Conservation (phyloP, 53 echinoderm and acorn worm genomes). For the Paracentrotus lividus region DNA sequence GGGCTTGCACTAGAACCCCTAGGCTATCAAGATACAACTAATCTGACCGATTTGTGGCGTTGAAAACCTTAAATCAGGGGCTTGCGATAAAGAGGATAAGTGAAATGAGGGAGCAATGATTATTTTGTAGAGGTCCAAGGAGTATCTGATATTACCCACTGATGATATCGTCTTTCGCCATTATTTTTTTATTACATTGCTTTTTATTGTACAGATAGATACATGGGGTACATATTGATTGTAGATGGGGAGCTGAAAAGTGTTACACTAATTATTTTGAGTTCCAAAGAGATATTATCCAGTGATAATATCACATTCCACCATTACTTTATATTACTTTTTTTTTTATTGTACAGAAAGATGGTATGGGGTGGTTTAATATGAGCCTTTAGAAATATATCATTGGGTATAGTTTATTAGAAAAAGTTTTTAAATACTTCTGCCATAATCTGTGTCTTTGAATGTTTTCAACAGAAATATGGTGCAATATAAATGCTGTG, state of each 20-base stretch:
- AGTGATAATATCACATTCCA: background rate
- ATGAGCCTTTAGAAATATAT: no score
- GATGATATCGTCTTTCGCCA: background rate
- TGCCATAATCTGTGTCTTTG: no score
- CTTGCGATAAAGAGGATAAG: background rate
- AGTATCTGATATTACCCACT: background rate
- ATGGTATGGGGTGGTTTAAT: no score
- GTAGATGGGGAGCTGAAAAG: no score
- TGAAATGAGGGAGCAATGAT: background rate
- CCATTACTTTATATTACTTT: background rate
- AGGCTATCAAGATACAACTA: conserved; percentile 15
- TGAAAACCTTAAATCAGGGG: conserved; percentile 31
- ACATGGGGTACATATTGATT: no score
- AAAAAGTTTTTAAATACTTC: no score
- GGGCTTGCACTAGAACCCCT: background rate
- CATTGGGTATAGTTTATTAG: no score
- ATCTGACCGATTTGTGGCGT: conserved; percentile 46
- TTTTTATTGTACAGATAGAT: background rate
- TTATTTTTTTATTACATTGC: background rate
- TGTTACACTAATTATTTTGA: no score
- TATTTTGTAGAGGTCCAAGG: background rate
- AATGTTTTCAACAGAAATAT: no score
- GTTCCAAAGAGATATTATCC: no score
- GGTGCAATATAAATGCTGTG: no score
- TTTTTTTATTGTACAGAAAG: background rate